These are phyloP conservation scores for Blera fallax DNA, from an alignment of 2,888 invertebrate genomes.

Conservation along the genomic window DNA sequence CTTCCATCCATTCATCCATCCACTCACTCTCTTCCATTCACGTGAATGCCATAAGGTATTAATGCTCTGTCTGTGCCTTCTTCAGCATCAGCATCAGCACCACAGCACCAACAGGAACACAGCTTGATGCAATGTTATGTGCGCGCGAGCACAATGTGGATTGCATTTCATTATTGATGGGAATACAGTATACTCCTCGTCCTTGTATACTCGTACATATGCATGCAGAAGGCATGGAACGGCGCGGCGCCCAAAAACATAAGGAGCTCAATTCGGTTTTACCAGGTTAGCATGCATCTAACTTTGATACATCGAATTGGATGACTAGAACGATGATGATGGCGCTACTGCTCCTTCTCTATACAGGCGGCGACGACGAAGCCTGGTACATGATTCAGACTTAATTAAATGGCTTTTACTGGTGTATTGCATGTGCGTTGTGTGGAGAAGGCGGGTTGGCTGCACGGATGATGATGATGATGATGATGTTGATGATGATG, in stretches of 20 bases:
- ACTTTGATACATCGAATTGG: slow-evolving; percentile 72
- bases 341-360: slow-evolving; percentile 53
- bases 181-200: no score
- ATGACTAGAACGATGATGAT: slow-evolving; percentile 51
- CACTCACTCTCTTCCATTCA: slow-evolving; percentile 25
- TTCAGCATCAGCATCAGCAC: not conserved
- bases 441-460: slow-evolving; percentile 43
- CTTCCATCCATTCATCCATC: slow-evolving; percentile 60
- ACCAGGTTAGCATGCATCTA: slow-evolving; percentile 63
- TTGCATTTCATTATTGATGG: slow-evolving; percentile 70
- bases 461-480: slow-evolving; percentile 18
- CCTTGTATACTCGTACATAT: slow-evolving; percentile 30
- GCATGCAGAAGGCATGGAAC: slow-evolving; percentile 25
- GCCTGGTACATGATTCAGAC: slow-evolving; percentile 74
- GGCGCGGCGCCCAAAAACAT: slow-evolving; percentile 55
- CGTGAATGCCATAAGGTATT: slow-evolving; percentile 64
- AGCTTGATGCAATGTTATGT: slow-evolving; percentile 20
- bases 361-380: slow-evolving; percentile 51
- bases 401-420: slow-evolving; percentile 76
- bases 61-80: slow-evolving; percentile 35
- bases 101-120: not conserved
- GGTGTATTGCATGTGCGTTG: slow-evolving; percentile 74
- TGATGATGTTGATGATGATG: slow-evolving; percentile 14
- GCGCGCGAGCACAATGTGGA: slow-evolving; percentile 63
- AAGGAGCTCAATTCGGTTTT: slow-evolving; percentile 69